These are phyloP conservation scores for Patiria miniata DNA, from an alignment of 35 echinoderm and acorn worm genomes.

Conservation along the genomic window DNA sequence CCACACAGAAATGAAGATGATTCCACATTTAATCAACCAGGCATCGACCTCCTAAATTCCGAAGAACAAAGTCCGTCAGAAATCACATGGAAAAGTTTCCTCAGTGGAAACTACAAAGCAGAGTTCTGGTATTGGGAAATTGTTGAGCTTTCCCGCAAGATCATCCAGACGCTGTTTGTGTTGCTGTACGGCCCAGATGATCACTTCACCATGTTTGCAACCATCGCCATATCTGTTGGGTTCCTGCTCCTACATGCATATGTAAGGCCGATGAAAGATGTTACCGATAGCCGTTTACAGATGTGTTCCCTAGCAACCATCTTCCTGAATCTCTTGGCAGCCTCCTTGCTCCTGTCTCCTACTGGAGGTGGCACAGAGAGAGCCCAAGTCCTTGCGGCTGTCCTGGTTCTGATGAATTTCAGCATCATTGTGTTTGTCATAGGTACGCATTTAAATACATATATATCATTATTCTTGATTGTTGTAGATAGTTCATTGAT, in stretches of 20 bases:
- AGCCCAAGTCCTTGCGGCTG: too few relatives aligned
- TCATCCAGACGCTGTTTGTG: not conserved
- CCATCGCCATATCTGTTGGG: not conserved
- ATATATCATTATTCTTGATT: too few relatives aligned
- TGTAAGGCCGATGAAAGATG: slow-evolving; percentile 21
- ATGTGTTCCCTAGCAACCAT: slow-evolving; percentile 9
- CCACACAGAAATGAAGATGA: not conserved
- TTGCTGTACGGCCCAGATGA: slow-evolving; percentile 15
- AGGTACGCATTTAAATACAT: too few relatives aligned
- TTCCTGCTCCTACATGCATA: not conserved
- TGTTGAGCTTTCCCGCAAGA: slow-evolving; percentile 7
- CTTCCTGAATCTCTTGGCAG: slow-evolving; percentile 29
- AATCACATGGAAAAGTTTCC: not conserved
- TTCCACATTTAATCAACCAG: not conserved
- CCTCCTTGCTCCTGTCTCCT: slow-evolving; percentile 6
- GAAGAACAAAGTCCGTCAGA: not conserved
- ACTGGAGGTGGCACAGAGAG: not conserved
- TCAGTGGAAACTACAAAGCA: slow-evolving; percentile 10
- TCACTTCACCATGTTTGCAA: not conserved
- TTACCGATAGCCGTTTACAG: slow-evolving; percentile 2
- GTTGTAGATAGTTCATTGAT: too few relatives aligned
- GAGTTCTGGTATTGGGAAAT: slow-evolving; percentile 26
- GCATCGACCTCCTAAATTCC: not conserved
- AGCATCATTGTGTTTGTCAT: too few relatives aligned
- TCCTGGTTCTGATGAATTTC: too few relatives aligned